Conservation (phyloP, 2,888 invertebrate genomes). For the Morpho achilles region DNA sequence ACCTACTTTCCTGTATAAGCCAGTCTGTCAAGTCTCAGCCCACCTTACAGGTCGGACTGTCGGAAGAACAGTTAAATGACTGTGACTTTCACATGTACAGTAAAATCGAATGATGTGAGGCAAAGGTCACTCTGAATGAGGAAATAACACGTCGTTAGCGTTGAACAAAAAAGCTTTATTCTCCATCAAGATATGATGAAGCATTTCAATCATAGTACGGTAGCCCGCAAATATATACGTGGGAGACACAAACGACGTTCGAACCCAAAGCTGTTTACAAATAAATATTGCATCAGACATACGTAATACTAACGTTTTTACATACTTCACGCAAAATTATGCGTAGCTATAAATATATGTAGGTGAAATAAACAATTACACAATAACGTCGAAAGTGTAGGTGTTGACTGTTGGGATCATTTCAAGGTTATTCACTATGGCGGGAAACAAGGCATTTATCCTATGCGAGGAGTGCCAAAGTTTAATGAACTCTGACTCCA, state of each 20-base stretch:
- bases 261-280: constrained; percentile 8
- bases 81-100: too few species aligned
- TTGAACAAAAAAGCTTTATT: too few species aligned
- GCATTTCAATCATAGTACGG: too few species aligned
- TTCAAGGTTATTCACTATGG: constrained; percentile 62
- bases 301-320: constrained; percentile 18
- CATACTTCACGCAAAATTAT: constrained; percentile 37
- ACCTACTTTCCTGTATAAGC: too few species aligned
- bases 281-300: constrained; percentile 18
- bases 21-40: too few species aligned
- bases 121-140: too few species aligned
- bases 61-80: too few species aligned
- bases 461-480: constrained; percentile 18
- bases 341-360: constrained; percentile 45
- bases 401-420: constrained; percentile 52
- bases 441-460: constrained; percentile 51
- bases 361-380: constrained; percentile 50
- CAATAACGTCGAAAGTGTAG: constrained; percentile 55
- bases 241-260: constrained; percentile 5
- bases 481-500: constrained; percentile 17
- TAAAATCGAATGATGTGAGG: too few species aligned
- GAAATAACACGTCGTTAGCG: too few species aligned
- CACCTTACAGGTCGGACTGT: too few species aligned
- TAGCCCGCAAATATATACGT: not conserved
- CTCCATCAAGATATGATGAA: too few species aligned